Evolutionary conservation across 2,113 vertebrate genomes (phyloP).

Genomic region (Sinocyclocheilus grahami): DNA sequence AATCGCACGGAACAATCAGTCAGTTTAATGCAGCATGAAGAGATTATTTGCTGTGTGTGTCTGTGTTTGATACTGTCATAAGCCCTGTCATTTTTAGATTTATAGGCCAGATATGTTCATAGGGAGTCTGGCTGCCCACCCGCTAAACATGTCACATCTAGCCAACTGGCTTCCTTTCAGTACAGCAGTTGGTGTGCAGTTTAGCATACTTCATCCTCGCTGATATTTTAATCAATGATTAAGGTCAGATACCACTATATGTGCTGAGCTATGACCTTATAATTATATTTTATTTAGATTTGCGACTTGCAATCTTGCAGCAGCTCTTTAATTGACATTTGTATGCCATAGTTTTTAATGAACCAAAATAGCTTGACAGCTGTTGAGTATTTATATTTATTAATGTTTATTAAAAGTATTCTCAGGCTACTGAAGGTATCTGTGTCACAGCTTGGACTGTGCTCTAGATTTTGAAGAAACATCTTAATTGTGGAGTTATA

Average conservation of each 20-base stretch:
- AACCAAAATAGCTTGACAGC: background rate
- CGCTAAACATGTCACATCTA: background rate
- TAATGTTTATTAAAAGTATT: background rate
- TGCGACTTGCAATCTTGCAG: background rate
- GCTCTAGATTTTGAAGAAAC: no score
- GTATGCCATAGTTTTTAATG: background rate
- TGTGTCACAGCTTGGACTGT: background rate
- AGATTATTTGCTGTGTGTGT: background rate
- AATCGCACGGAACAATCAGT: background rate
- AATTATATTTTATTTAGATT: background rate
- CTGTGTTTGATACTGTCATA: background rate
- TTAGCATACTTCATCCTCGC: background rate
- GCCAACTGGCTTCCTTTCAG: conserved; percentile 1
- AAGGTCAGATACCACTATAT: background rate
- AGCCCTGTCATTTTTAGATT: conserved; percentile 1
- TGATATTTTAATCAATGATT: conserved; percentile 18
- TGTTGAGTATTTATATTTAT: background rate
- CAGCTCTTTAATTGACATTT: background rate
- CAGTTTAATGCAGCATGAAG: background rate
- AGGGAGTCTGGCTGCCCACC: background rate
- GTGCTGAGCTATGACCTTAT: background rate
- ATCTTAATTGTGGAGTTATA: background rate
- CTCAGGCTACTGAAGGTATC: background rate
- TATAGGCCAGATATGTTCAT: background rate
- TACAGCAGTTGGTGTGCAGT: background rate